Base-by-base conservation (phyloP, 1,140 invertebrate species). In the Pseudomyrmex flavicornis region DNA sequence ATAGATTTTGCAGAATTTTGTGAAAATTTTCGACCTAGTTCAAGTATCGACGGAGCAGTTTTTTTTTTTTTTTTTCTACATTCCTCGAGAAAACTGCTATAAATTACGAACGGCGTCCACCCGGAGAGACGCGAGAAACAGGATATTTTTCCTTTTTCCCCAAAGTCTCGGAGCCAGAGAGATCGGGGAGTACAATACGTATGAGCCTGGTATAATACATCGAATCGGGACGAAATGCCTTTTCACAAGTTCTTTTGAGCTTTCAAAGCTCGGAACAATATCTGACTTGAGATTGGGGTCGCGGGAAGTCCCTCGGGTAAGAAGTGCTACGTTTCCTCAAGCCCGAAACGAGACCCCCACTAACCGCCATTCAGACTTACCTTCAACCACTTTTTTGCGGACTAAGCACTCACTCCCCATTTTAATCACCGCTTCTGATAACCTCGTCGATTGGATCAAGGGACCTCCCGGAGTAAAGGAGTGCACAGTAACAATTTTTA, bases 201-300 rank as follows among this genome's bases (percentile, higher is more conserved):
- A 91, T 85, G 90, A 90, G 90, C 54, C 84, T 66, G 77, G 88
- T 91, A 92, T 92, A 92, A 92, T 91, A 91, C 90, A 92, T 92
- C 89, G 91, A 92, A 92, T 89, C 86, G 89, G 77, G 86, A 88
- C 89, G 86, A 87, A 92, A 92, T 92, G 90, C 91, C 87, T 90
- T 91, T 92, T 91, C 87, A 91, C 85, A 77, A 92, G 88, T 92
- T 91, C 88, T 92, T 92, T 92, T 89, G 91, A 92, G 91, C 91
- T 92, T 92, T 92, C 86, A 90, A 92, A 91, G 91, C 91, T 91
- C 91, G 88, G 91, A 92, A 92, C 91, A 92, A 92, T 92, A 92
- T 92, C 91, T 92, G 90, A 91, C 91, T 92, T 89, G 91, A 92
- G 91, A 92, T 92, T 92, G 91, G 90, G 91, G 91, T 91, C 90